Evolutionary conservation across 2,888 invertebrate species (phyloP), one percentile per base, ranked within the genome.

Genomic region (Epirrhoe tristata): DNA sequence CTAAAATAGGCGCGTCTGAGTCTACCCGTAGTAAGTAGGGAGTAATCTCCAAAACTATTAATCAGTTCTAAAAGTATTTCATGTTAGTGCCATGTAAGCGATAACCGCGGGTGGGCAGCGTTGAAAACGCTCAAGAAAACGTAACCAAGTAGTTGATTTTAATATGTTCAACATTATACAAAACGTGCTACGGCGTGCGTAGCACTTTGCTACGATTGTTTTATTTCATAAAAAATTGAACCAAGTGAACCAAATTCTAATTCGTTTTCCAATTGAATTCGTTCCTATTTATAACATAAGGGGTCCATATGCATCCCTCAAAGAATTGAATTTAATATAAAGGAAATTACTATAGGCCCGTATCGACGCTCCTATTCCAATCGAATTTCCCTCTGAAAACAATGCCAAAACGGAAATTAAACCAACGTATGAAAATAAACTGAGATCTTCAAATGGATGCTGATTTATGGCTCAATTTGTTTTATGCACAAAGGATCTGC

Each of bases 371-470:
- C 82, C 86, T 83, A 82, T 86, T 84, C 84, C 87, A 87, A 90
- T 89, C 87, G 88, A 89, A 88, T 88, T 84, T 87, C 85, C 83
- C 85, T 84, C 81, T 83, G 85, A 92, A 91, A 91, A 93, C 90
- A 91, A 90, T 87, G 88, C 84, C 81, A 73, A 77, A 85, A 81
- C 92, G 92, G 92, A 93, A 91, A 92, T 92, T 91, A 91, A 91
- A 83, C 81, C 83, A 80, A 89, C 87, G 84, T 86, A 83, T 83
- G 84, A 87, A 87, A 87, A 88, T 85, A 87, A 64, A 84, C 79
- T 73, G 81, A 81, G 80, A 84, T 84, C 81, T 81, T 74, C 76
- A 76, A 85, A 85, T 81, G 85, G 82, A 81, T 80, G 76, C 75
- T 74, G 79, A 82, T 81, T 83, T 83, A 81, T 79, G 77, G 76